phyloP scores from a whole-genome alignment of 2,113 vertebrate species.

The Irena cyanogastra region DNA sequence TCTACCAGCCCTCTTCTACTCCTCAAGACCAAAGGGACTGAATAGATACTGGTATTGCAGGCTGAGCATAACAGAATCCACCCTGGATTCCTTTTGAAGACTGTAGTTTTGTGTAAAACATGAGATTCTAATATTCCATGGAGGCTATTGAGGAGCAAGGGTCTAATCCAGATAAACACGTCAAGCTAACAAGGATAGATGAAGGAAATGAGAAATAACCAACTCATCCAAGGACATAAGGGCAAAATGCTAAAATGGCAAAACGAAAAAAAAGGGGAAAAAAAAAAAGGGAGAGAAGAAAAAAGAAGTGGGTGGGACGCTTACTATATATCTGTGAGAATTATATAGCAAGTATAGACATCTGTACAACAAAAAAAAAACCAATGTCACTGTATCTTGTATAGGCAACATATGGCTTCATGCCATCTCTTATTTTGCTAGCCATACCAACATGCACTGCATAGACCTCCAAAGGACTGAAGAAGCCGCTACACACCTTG shows the following conservation, averaged over 20 bases:
- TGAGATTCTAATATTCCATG: background rate
- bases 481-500: background rate
- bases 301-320: background rate
- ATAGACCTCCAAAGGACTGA: background rate
- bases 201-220: background rate
- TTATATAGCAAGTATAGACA: background rate
- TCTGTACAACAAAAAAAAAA: background rate
- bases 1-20: background rate
- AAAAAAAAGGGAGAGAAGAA: rapidly evolving
- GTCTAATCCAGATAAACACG: background rate
- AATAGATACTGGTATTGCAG: background rate
- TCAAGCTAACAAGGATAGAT: background rate
- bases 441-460: background rate
- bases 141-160: background rate
- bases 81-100: background rate
- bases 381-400: background rate
- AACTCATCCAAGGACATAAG: background rate
- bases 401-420: background rate
- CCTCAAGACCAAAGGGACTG: background rate
- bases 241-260: background rate
- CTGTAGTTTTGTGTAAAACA: background rate
- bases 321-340: background rate
- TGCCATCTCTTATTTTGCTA: background rate
- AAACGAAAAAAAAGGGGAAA: background rate
- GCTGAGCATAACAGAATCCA: background rate